A percentile compares a stretch with the other conserved stretches of the same genome.
phyloP scores from a whole-genome alignment of 2,113 vertebrate species.

The Phasianus colchicus region DNA sequence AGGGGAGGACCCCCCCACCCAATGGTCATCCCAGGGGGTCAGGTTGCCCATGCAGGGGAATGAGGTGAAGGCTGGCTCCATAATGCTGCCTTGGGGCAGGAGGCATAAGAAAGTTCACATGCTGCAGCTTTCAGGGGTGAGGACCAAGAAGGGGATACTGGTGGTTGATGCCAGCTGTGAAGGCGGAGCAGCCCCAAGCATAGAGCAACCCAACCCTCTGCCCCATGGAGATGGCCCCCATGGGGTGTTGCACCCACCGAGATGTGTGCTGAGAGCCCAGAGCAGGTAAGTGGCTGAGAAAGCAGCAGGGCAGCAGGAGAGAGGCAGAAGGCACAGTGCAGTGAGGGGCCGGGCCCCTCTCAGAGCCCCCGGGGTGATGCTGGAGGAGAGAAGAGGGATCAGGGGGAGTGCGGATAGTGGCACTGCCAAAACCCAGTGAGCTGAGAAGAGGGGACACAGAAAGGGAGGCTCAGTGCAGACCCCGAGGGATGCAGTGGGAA shows the following conservation, averaged over 20 bases:
- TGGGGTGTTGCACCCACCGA: neutral
- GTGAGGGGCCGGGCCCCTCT: neutral
- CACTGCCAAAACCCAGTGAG: neutral
- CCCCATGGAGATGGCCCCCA: neutral
- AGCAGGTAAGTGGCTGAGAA: neutral
- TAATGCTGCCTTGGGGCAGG: neutral
- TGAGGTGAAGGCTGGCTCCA: neutral
- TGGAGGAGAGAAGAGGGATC: neutral
- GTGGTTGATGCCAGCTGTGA: rapidly evolving
- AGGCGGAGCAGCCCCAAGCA: neutral
- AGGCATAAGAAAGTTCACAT: neutral
- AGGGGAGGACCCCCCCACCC: rapidly evolving
- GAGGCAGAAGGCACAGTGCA: neutral
- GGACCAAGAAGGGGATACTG: neutral
- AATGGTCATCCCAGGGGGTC: neutral
- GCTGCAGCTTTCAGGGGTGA: neutral
- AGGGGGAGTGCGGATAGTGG: neutral
- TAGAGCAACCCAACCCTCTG: neutral
- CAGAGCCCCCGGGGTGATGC: neutral
- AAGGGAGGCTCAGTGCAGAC: neutral
- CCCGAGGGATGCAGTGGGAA: neutral
- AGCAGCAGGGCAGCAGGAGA: neutral
- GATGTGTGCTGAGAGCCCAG: neutral
- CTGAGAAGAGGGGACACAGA: neutral
- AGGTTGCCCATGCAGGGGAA: neutral